Evolutionary conservation across 2,113 vertebrate species (phyloP).

Genomic region (Pangasianodon hypophthalmus): DNA sequence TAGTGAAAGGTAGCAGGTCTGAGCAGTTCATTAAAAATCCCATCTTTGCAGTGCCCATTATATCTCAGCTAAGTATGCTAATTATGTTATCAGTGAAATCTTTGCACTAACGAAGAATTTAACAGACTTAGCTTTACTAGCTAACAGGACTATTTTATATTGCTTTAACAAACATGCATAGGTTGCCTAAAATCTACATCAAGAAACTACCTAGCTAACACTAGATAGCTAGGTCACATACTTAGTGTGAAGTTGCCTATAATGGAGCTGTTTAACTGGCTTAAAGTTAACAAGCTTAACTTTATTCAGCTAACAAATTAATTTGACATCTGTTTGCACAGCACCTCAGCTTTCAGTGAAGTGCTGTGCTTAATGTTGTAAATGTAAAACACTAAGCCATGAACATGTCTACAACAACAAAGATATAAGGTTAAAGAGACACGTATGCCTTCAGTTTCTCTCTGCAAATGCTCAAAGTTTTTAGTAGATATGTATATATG

Average conservation of each 20-base stretch:
- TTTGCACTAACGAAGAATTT: background rate
- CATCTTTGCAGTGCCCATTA: background rate
- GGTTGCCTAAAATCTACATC: background rate
- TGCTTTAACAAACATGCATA: background rate
- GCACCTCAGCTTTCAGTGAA: background rate
- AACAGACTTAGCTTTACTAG: background rate
- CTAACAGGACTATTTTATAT: background rate
- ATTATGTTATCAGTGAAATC: background rate
- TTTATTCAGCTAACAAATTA: background rate
- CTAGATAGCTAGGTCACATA: background rate
- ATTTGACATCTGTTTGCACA: background rate
- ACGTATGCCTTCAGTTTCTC: background rate
- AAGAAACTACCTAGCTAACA: background rate
- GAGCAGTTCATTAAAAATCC: background rate
- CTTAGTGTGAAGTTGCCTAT: background rate
- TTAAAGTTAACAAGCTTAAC: background rate
- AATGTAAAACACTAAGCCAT: background rate
- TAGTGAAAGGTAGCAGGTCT: background rate
- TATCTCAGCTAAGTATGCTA: background rate
- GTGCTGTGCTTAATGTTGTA: background rate
- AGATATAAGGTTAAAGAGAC: background rate
- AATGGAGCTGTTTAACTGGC: background rate
- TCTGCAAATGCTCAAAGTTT: background rate
- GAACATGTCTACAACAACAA: background rate
- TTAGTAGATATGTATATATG: background rate